Conservation (phyloP, 2,888 invertebrate genomes). For the Stegana nigrithorax region DNA sequence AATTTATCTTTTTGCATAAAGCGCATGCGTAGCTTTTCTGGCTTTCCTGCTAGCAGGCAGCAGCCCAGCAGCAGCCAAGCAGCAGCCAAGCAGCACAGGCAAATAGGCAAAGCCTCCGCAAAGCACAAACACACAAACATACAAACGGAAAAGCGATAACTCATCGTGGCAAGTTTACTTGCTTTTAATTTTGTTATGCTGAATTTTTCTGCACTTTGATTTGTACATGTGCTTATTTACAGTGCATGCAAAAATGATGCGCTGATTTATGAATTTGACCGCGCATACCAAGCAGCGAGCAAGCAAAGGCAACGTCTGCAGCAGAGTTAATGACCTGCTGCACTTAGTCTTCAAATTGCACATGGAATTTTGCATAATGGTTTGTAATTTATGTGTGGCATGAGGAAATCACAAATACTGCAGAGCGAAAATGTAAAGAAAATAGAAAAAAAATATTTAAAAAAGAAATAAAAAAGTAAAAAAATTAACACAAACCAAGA, state of each 20-base stretch:
- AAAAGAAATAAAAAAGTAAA: too few relatives aligned
- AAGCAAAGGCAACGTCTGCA: neutral
- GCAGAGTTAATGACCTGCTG: slow-evolving; percentile 14
- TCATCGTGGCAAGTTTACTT: neutral
- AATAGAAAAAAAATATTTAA: too few relatives aligned
- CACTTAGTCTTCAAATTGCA: slow-evolving; percentile 8
- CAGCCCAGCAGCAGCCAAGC: too few relatives aligned
- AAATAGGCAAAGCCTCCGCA: too few relatives aligned
- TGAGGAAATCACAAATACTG: slow-evolving; percentile 10
- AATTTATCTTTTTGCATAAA: slow-evolving; percentile 13
- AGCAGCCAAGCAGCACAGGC: too few relatives aligned
- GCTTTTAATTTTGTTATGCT: neutral
- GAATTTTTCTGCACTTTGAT: slow-evolving; percentile 1
- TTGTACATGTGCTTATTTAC: neutral
- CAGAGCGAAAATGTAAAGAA: too few relatives aligned
- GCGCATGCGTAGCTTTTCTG: too few relatives aligned
- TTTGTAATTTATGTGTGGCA: slow-evolving; percentile 15
- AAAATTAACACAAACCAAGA: neutral
- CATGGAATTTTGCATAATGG: slow-evolving; percentile 14
- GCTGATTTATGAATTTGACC: slow-evolving; percentile 59
- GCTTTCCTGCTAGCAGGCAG: too few relatives aligned
- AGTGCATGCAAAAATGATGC: slow-evolving; percentile 10
- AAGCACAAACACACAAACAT: too few relatives aligned
- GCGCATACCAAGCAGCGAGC: slow-evolving; percentile 20
- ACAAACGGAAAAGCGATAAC: neutral